phyloP scores from a whole-genome alignment of 2,113 vertebrate genomes.

The Setophaga kirtlandii region DNA sequence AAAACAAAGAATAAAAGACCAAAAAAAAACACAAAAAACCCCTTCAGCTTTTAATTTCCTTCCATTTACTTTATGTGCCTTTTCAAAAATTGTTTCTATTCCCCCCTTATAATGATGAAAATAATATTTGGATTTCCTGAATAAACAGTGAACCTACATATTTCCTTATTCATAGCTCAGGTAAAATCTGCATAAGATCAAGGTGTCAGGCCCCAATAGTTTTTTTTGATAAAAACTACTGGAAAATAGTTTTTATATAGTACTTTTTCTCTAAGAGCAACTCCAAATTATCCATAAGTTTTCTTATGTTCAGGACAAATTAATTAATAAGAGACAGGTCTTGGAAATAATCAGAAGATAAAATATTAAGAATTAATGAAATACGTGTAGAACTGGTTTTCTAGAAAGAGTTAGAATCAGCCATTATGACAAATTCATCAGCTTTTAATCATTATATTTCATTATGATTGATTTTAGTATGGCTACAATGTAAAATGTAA shows the following conservation, averaged over 20 bases:
- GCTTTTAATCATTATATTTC: background rate
- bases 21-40: background rate
- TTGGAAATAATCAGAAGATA: background rate
- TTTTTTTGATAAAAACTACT: too few species aligned
- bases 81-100: background rate
- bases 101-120: background rate
- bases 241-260: background rate
- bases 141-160: background rate
- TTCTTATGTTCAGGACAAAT: background rate
- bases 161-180: background rate
- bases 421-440: background rate
- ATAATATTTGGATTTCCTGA: background rate
- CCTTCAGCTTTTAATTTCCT: background rate
- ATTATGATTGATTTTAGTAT: background rate
- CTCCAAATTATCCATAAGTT: background rate
- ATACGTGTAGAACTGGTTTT: background rate
- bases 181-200: background rate
- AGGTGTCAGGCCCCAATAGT: background rate
- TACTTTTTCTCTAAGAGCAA: background rate
- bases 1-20: background rate
- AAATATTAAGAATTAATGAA: background rate
- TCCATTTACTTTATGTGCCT: background rate
- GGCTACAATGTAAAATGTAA: accelerated
- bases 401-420: background rate
- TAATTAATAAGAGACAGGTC: background rate